Evolutionary conservation across 2,888 invertebrate species (phyloP).

Genomic region (Mimachlamys varia): DNA sequence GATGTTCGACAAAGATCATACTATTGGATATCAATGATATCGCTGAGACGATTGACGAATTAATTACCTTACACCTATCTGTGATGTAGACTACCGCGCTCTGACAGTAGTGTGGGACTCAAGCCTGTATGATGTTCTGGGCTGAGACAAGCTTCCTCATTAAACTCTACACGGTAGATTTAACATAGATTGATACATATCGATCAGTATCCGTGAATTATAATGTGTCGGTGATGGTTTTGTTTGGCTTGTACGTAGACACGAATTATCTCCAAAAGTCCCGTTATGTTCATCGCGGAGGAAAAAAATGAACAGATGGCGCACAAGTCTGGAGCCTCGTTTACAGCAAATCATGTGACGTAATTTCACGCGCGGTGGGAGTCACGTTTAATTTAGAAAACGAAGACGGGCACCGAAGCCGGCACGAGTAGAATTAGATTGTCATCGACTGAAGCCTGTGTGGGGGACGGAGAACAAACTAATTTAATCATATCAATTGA

Average conservation of each 20-base stretch:
- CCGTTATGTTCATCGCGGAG: not conserved
- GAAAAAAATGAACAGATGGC: constrained; percentile 18
- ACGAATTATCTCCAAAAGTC: not conserved
- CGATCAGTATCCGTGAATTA: no score
- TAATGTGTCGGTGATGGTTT: not conserved
- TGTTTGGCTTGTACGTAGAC: not conserved
- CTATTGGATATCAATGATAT: not conserved
- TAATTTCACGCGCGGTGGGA: constrained; percentile 60
- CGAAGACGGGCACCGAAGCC: constrained; percentile 34
- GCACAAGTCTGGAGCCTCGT: constrained; percentile 18
- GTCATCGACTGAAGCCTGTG: constrained; percentile 4
- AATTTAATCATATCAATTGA: constrained; percentile 36
- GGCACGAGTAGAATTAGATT: constrained; percentile 36
- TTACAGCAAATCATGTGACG: constrained; percentile 54
- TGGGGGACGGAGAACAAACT: constrained; percentile 17
- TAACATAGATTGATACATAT: not conserved
- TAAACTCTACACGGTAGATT: not conserved
- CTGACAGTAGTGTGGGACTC: not conserved
- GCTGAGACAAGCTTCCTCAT: not conserved
- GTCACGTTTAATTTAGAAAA: constrained; percentile 36
- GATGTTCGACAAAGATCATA: not conserved
- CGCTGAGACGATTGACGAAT: not conserved
- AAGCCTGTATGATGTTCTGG: not conserved
- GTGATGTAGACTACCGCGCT: not conserved
- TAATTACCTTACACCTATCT: not conserved